Evolutionary conservation across 2,113 vertebrate genomes (phyloP).

Genomic region (Galeopterus variegatus): DNA sequence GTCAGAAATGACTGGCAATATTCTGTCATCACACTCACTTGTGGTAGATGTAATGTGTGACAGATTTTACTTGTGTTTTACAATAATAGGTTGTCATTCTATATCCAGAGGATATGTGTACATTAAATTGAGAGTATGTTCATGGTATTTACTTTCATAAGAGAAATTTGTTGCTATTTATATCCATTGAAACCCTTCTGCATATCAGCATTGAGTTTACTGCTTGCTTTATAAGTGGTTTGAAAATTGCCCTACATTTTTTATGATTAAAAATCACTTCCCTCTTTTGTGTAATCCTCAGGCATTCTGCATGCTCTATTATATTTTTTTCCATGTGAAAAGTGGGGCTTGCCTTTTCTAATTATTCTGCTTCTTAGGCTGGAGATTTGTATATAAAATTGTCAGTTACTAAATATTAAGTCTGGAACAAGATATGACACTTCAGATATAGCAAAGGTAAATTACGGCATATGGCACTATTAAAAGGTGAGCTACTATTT

Average conservation of each 20-base stretch:
- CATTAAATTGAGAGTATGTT: background rate
- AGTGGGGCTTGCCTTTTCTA: conserved; percentile 49
- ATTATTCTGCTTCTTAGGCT: conserved; percentile 72
- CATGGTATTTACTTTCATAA: conserved; percentile 17
- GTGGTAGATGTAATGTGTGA: background rate
- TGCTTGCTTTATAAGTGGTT: background rate
- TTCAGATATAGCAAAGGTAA: conserved; percentile 87
- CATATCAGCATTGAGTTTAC: background rate
- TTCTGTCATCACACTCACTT: background rate
- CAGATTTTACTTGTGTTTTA: background rate
- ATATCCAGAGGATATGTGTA: background rate
- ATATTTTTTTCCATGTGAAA: conserved; percentile 6
- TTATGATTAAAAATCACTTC: conserved; percentile 19
- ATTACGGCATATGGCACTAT: conserved; percentile 85
- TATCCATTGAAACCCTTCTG: background rate
- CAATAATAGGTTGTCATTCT: background rate
- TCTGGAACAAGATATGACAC: conserved; percentile 83
- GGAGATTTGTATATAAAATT: conserved; percentile 86
- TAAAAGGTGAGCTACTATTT: conserved; percentile 88
- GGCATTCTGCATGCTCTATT: background rate
- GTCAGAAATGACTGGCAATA: background rate
- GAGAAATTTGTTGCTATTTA: background rate
- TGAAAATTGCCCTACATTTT: conserved; percentile 52
- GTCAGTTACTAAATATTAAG: conserved; percentile 90
- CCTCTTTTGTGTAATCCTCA: background rate